These are phyloP conservation scores for Galbula dea DNA, from an alignment of 2,113 vertebrate species.

Conservation along the genomic window DNA sequence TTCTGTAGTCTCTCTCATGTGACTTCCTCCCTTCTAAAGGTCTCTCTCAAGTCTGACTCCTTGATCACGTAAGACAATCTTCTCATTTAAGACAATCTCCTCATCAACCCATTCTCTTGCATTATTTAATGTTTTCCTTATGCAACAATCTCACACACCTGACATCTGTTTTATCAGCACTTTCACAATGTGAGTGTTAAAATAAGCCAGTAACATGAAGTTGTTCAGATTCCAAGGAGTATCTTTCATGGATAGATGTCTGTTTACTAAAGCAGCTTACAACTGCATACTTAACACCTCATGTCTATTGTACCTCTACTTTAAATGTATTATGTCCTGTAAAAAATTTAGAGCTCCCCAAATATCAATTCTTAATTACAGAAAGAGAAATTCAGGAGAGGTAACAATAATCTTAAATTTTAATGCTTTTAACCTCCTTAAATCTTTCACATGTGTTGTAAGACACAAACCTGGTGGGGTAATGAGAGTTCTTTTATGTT, in stretches of 20 bases:
- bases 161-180: background rate
- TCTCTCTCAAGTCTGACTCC: background rate
- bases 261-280: background rate
- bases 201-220: background rate
- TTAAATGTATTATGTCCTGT: background rate
- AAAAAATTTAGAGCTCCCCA: background rate
- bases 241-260: background rate
- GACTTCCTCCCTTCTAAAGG: background rate
- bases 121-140: background rate
- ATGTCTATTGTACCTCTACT: background rate
- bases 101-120: background rate
- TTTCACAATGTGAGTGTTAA: background rate
- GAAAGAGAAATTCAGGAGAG: background rate
- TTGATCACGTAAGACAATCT: background rate
- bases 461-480: slow-evolving; percentile 80
- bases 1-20: background rate
- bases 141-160: background rate
- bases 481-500: slow-evolving; percentile 81
- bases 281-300: background rate
- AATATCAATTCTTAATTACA: background rate
- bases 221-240: background rate
- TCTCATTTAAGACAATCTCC: background rate
- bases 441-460: background rate
- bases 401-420: background rate
- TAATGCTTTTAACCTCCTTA: background rate